These are phyloP conservation scores for Cryptocephalus moraei DNA, from an alignment of 2,888 invertebrate species.

Conservation along the genomic window DNA sequence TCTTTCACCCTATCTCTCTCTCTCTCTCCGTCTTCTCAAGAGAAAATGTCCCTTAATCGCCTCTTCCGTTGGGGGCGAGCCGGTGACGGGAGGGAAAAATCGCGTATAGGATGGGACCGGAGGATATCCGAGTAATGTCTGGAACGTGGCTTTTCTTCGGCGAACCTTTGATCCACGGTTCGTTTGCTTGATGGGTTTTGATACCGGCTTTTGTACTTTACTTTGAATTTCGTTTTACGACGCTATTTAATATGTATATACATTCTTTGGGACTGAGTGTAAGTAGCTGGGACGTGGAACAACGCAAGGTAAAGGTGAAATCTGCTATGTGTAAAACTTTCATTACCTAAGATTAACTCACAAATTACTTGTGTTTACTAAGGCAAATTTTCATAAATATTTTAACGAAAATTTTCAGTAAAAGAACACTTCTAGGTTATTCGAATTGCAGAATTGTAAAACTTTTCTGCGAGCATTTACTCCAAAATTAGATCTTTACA, in stretches of 20 bases:
- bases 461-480: too few relatives aligned
- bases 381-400: too few relatives aligned
- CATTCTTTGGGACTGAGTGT: too few relatives aligned
- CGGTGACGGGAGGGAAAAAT: background rate
- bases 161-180: slow-evolving; percentile 14
- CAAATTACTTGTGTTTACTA: too few relatives aligned
- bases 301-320: too few relatives aligned
- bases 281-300: too few relatives aligned
- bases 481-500: too few relatives aligned
- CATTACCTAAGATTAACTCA: too few relatives aligned
- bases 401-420: too few relatives aligned
- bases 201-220: slow-evolving; percentile 21
- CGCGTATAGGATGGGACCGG: background rate
- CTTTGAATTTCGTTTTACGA: slow-evolving; percentile 20
- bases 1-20: slow-evolving; percentile 1
- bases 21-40: background rate
- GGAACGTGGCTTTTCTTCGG: slow-evolving; percentile 7
- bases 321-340: too few relatives aligned
- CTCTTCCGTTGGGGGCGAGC: background rate
- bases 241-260: background rate
- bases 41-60: background rate
- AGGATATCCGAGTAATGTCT: slow-evolving; percentile 23
- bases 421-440: too few relatives aligned
- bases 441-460: too few relatives aligned
- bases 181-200: slow-evolving; percentile 15